Base-by-base conservation (phyloP, 1,140 invertebrate genomes). In the Ptiloglossa arizonensis region DNA sequence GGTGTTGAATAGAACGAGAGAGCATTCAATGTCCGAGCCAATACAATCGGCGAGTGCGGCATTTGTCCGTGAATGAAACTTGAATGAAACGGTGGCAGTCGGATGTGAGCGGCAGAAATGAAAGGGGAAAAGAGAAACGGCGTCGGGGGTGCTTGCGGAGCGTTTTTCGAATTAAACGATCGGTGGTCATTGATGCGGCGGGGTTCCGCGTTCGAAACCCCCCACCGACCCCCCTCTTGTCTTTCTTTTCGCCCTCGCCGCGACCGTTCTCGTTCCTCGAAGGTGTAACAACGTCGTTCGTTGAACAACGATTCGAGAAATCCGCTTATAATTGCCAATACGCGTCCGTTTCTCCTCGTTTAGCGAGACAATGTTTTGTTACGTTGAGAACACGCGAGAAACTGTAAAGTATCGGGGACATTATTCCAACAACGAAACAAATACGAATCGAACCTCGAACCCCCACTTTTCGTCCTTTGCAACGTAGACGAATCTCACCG, bases 1-100 rank as follows among this genome's bases (percentile, higher is more conserved):
- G 68, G 44, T 54, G 74, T 70, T 70, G 57, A 77, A 77, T 71
- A 77, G 74, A 63, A 77, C 32, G 67, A 19, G 67, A 48, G 76
- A 59, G 60, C 62, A 60, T 66, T 66, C 76, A 71, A 41, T 74
- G 74, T 62, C 57, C 64, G 13, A 22, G 54, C 54, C 67, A 63
- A 52, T 70, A 71, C 60, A 74, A 79, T 79, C 70, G 77, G 60
- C 41, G 38, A 41, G 38, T 60, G 19, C 17, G 32, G 52, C 77
- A 54, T 74, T 79, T 66, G 60, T 59, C 22, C 59, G 71, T 59
- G 77, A 79, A 79, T 74, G 54, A 67, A 74, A 59, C 41, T 67
- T 64, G 70, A 79, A 74, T 79, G 77, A 67, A 79, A 74, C 70
- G 70, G 60, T 74, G 71, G 46, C 70, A 66, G 71, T 67, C 77